These are phyloP conservation scores for Rhagonycha fulva DNA, from an alignment of 2,888 invertebrate genomes.

Conservation along the genomic window DNA sequence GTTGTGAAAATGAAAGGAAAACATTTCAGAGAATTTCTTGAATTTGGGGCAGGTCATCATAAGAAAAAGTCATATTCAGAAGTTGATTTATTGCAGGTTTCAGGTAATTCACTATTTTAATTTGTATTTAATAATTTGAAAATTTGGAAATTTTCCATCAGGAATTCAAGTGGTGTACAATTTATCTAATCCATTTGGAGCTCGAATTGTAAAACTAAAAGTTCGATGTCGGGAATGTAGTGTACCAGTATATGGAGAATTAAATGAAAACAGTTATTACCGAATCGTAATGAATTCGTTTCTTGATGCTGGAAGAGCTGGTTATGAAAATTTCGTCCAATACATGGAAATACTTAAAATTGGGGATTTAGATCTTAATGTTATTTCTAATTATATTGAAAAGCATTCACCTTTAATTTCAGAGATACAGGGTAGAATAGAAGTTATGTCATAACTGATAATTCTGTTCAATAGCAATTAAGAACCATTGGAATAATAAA, in stretches of 20 bases:
- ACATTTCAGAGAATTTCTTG: conserved; percentile 50
- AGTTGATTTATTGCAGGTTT: conserved; percentile 57
- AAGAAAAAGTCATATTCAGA: conserved; percentile 55
- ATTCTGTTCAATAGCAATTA: neutral
- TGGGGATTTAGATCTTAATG: conserved; percentile 58
- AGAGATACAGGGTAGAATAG: conserved; percentile 59
- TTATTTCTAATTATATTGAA: conserved; percentile 57
- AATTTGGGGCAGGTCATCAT: conserved; percentile 58
- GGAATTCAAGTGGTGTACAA: conserved; percentile 68
- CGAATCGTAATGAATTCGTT: conserved; percentile 64
- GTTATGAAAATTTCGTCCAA: conserved; percentile 58
- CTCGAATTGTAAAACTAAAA: conserved; percentile 61
- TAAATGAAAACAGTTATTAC: conserved; percentile 62
- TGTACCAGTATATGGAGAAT: conserved; percentile 65
- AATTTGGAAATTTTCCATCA: conserved; percentile 39
- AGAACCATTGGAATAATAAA: too few relatives aligned
- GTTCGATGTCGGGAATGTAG: conserved; percentile 68
- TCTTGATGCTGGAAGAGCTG: conserved; percentile 70
- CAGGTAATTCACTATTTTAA: conserved; percentile 55
- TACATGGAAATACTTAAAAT: conserved; percentile 55
- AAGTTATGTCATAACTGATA: conserved; percentile 47
- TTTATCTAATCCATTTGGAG: conserved; percentile 60
- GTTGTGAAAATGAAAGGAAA: conserved; percentile 28
- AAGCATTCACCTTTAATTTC: conserved; percentile 54
- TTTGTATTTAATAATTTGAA: neutral